Conservation (phyloP, 2,113 vertebrate species). For the Engystomops pustulosus region DNA sequence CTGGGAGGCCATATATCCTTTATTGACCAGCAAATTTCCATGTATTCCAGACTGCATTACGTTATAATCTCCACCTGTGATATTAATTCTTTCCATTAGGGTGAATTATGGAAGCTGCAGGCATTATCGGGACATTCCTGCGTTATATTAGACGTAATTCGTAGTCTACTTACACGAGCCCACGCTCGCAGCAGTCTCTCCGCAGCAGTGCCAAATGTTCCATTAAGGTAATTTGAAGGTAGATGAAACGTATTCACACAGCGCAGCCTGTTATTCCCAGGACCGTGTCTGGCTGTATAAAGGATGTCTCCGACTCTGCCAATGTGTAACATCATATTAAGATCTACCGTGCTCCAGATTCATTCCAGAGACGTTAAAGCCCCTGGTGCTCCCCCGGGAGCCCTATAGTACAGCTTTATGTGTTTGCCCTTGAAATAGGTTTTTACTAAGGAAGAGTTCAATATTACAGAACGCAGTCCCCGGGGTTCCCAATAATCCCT, state of each 20-base stretch:
- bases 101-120: background rate
- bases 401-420: background rate
- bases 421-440: background rate
- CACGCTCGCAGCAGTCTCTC: background rate
- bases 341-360: constrained; percentile 9
- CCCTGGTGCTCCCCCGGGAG: background rate
- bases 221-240: background rate
- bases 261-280: background rate
- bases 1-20: too few relatives aligned
- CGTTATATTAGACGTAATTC: too few relatives aligned
- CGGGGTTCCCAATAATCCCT: background rate
- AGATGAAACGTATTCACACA: background rate
- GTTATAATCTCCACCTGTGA: background rate
- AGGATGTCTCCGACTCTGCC: background rate
- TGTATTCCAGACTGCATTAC: background rate
- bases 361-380: constrained; percentile 7
- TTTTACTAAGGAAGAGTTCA: constrained; percentile 20
- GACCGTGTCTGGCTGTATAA: background rate
- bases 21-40: too few relatives aligned
- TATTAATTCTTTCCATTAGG: background rate
- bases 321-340: constrained; percentile 7
- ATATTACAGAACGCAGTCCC: background rate
- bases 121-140: background rate
- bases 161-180: background rate
- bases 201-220: too few relatives aligned